Evolutionary conservation across 2,888 invertebrate species (phyloP), one percentile per base, ranked within the genome.

Genomic region (Cryptophagus acutangulus): DNA sequence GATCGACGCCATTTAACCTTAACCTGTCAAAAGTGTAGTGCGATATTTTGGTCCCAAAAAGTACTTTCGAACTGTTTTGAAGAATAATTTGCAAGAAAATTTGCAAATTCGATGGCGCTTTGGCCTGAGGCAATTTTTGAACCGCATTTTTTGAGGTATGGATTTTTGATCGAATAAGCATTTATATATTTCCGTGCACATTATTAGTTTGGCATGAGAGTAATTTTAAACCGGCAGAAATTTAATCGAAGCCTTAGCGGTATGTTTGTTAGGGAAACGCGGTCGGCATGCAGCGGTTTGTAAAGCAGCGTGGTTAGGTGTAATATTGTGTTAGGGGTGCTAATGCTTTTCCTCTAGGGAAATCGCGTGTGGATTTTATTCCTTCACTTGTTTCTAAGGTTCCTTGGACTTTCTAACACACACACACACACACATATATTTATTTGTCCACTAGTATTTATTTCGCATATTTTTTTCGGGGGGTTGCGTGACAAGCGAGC

Each of bases 321-420:
- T 57, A 57, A 57, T 58, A 58, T 58, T 58, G 53, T 55, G 55
- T 58, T 57, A 54, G 52, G 54, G 55, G 58, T 54, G 58, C 54
- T 58, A 58, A 58, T 58, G 57, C 55, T 44, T 52, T 57, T 47
- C 50, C 58, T 52, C 55, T 38, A 38, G 58, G 56, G 55, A 56
- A 58, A 58, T 58, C 54, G 57, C 57, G 55, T 55, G 54, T 54
- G 51, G 50, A 50, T 54, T 49, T 51, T 47, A 52, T 52, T 50
- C 41, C 30, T 28, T 33, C 40, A 34, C 30, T 18, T 31, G 31
- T 36, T 36, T 15, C 36, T 26, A n/a, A n/a, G n/a, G n/a, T n/a
- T n/a, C n/a, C n/a, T 17, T 16, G 29, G 13, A 26, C 29, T 36
- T 18, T 14, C 5, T n/a, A 30, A n/a, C 14, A 15, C 18, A 2